phyloP scores from a whole-genome alignment of 2,888 invertebrate species.

The Iphiclides podalirius region DNA sequence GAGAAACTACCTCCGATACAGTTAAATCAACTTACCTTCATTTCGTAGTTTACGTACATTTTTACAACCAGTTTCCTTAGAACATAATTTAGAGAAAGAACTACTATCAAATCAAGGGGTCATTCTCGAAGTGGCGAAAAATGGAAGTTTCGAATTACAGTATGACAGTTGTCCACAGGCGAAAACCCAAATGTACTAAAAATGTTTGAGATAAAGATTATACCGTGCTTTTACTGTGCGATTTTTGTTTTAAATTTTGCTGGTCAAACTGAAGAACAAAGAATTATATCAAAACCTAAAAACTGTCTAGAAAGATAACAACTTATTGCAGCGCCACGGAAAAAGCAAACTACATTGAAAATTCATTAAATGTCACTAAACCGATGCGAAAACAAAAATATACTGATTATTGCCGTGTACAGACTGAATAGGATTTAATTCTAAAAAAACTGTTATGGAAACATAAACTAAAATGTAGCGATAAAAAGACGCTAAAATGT shows the following conservation, averaged over 20 bases:
- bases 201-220: not conserved
- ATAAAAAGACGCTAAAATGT: not conserved
- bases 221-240: not conserved
- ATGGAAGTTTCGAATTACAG: not conserved
- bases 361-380: not conserved
- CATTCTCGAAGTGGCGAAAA: not conserved
- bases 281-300: not conserved
- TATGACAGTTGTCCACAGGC: not conserved
- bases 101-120: not conserved
- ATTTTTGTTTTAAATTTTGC: not conserved
- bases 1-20: conserved; percentile 32
- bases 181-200: not conserved
- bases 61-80: not conserved
- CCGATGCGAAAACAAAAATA: not conserved
- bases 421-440: too few species aligned
- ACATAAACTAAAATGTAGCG: not conserved
- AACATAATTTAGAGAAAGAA: not conserved
- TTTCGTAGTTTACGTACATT: conserved; percentile 31
- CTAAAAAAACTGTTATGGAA: too few species aligned
- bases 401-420: too few species aligned
- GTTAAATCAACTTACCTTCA: conserved; percentile 30
- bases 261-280: not conserved
- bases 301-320: not conserved
- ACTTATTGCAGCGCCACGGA: not conserved
- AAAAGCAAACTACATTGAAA: not conserved